Base-by-base conservation (phyloP, 2,113 vertebrate species). In the Paraplagusia blochii region DNA sequence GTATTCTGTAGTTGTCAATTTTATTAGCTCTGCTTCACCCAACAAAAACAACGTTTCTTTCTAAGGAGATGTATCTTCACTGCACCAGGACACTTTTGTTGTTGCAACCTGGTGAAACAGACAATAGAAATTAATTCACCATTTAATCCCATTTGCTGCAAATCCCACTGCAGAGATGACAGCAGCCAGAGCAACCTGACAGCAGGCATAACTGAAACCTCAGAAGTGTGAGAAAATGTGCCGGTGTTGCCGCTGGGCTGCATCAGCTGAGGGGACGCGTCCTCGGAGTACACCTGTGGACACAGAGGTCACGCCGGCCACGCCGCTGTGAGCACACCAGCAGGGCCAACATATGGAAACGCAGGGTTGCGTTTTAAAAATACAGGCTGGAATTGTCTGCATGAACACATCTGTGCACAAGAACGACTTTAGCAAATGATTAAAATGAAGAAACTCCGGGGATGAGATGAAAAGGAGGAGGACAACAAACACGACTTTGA, bases 191-290 rank as follows among this genome's bases (percentile, higher is more conserved):
- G 9, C 54, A 53, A 52, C 14, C 11, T 42, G 15, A 39, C 7
- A 45, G 14, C 12, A 33, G n/a, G 48, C 55, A 42, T 34, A 55
- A 50, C 18, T 50, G 45, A 63, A 70, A 68, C 62, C 50, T 45
- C 53, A 74, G 60, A 52, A 13, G 12, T 69, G 69, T 71, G 57
- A 64, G 61, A 79, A 64, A 22, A 45, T 39, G 38, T 34, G 53
- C 39, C 9, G 58, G 48, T 13, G 35, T 44, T n/a, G n/a, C n/a
- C n/a, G n/a, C n/a, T n/a, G n/a, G n/a, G 5, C 2, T n/a, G 48
- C 62, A 42, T 16, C 33, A 8, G 38, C 48, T 12, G 33, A 49
- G 47, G 13, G 10, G 42, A 57, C 12, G 36, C 34, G 61, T 53
- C 44, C 29, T 39, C 36, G 40, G 53, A 57, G 62, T 44, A 7